Evolutionary conservation across 1,140 invertebrate genomes (phyloP).

Genomic region (Meloidogyne hapla): DNA sequence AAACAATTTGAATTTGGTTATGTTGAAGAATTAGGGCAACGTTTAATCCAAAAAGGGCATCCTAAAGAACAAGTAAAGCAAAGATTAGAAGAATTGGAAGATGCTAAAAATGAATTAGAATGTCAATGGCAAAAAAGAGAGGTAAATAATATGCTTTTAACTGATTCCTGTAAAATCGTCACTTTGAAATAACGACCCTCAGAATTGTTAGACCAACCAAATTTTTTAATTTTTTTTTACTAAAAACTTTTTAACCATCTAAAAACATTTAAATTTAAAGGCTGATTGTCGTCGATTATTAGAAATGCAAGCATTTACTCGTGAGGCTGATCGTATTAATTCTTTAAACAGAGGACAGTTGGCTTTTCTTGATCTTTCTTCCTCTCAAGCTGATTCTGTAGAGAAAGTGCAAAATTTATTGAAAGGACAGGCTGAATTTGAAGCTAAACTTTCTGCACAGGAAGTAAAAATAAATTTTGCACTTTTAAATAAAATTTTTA

Average conservation of each 20-base stretch:
- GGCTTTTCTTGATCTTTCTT: constrained; percentile 82
- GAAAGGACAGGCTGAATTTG: constrained; percentile 90
- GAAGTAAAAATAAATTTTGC: constrained; percentile 71
- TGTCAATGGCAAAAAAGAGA: constrained; percentile 79
- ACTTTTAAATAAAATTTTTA: too few relatives aligned
- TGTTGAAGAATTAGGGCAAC: constrained; percentile 67
- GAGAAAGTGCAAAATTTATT: constrained; percentile 90
- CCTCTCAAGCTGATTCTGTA: constrained; percentile 72
- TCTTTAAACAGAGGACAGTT: constrained; percentile 88
- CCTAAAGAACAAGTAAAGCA: constrained; percentile 60
- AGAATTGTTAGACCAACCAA: too few relatives aligned
- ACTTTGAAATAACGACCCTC: too few relatives aligned
- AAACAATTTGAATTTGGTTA: constrained; percentile 78
- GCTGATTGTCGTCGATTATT: constrained; percentile 79
- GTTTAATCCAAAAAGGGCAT: constrained; percentile 65
- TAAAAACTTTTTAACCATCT: too few relatives aligned
- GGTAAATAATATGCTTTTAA: too few relatives aligned
- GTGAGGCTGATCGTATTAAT: constrained; percentile 94
- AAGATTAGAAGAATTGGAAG: constrained; percentile 53
- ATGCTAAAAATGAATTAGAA: constrained; percentile 34
- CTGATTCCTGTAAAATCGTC: too few relatives aligned
- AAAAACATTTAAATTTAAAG: too few relatives aligned
- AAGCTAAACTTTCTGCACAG: constrained; percentile 85
- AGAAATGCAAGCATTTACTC: constrained; percentile 81
- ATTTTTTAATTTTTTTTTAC: too few relatives aligned